phyloP scores from a whole-genome alignment of 2,113 vertebrate genomes.

The Xenopus tropicalis region UCB_Xtro_10.0 CM004448.2:35290501-35291000 shows the following conservation, averaged over 20 bases:
- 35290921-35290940: background rate
- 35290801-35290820: conserved; percentile 2
- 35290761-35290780: conserved; percentile 25
- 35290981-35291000: too few species aligned
- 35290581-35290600: conserved; percentile 67
- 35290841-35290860: conserved; percentile 29
- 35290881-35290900: background rate
- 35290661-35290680: conserved; percentile 43
- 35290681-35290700: conserved; percentile 45
- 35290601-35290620: conserved; percentile 55
- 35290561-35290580: conserved; percentile 92
- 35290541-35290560: conserved; percentile 82
- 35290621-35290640: conserved; percentile 54
- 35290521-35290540: conserved; percentile 92
- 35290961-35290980: too few species aligned
- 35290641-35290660: conserved; percentile 38
- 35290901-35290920: background rate
- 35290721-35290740: conserved; percentile 40
- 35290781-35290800: conserved; percentile 27
- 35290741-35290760: conserved; percentile 36
- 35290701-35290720: conserved; percentile 17
- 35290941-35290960: background rate
- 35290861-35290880: background rate
- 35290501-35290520: conserved; percentile 94
- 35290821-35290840: conserved; percentile 11